phyloP scores from a whole-genome alignment of 2,888 invertebrate species.

The Pheosia gnoma region DNA sequence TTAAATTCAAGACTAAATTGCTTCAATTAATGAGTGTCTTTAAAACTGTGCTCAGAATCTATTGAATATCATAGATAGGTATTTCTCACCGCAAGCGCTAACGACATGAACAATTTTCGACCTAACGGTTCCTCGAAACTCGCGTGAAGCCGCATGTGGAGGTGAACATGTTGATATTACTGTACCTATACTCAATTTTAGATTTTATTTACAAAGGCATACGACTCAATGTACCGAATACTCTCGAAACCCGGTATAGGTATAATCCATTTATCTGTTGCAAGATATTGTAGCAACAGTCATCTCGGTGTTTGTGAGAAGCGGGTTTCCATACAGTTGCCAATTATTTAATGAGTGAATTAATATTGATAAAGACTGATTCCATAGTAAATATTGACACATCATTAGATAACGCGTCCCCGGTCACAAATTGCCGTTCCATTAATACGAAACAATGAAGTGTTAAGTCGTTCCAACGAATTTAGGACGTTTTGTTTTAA shows the following conservation, averaged over 20 bases:
- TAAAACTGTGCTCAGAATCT: slow-evolving; percentile 15
- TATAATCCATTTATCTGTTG: slow-evolving; percentile 33
- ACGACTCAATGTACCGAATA: slow-evolving; percentile 17
- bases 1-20: not conserved
- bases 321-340: slow-evolving; percentile 38
- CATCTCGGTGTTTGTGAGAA: slow-evolving; percentile 49
- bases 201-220: not conserved
- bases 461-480: slow-evolving; percentile 58
- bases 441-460: slow-evolving; percentile 50
- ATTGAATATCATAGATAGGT: slow-evolving; percentile 37
- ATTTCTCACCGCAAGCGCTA: slow-evolving; percentile 43
- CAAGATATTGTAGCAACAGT: slow-evolving; percentile 40
- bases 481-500: slow-evolving; percentile 76
- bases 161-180: slow-evolving; percentile 30
- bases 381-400: slow-evolving; percentile 50
- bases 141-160: slow-evolving; percentile 46
- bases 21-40: not conserved
- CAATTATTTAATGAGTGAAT: slow-evolving; percentile 44
- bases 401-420: slow-evolving; percentile 29
- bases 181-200: slow-evolving; percentile 21
- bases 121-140: slow-evolving; percentile 54
- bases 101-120: slow-evolving; percentile 50
- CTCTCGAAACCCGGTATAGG: slow-evolving; percentile 16
- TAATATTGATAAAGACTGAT: slow-evolving; percentile 37
- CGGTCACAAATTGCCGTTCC: slow-evolving; percentile 24